Evolutionary conservation across 2,113 vertebrate genomes (phyloP).

Genomic region (Indicator maculatus): DNA sequence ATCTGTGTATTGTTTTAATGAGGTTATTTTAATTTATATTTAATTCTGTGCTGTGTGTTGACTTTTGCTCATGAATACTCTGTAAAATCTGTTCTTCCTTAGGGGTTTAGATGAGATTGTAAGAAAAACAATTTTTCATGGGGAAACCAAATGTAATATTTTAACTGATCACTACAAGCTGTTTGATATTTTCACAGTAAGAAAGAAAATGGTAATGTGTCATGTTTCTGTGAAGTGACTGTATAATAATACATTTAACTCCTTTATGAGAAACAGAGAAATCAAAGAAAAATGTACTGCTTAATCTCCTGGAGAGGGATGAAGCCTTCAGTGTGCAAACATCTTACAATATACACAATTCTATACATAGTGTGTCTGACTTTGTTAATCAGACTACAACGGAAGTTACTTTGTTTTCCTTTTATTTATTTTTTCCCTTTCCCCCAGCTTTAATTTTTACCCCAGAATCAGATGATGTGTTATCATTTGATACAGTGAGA

Average conservation of each 20-base stretch:
- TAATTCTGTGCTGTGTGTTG: neutral
- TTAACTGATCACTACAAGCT: neutral
- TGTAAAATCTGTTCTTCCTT: neutral
- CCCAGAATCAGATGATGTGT: neutral
- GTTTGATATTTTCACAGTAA: neutral
- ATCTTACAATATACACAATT: neutral
- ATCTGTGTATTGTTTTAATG: neutral
- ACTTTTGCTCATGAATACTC: neutral
- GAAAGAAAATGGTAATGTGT: neutral
- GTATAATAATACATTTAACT: neutral
- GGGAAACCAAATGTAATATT: neutral
- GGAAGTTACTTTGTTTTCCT: neutral
- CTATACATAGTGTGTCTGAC: neutral
- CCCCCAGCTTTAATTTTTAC: neutral
- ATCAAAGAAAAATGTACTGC: neutral
- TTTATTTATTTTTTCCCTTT: too few relatives aligned
- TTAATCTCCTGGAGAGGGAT: neutral
- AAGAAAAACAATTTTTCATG: neutral
- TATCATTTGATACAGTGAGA: accelerated
- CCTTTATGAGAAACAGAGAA: neutral
- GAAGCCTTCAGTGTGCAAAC: neutral
- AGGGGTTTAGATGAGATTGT: neutral
- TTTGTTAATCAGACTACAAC: neutral
- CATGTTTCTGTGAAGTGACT: neutral
- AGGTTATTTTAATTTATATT: neutral